Evolutionary conservation across 2,888 invertebrate genomes (phyloP), one percentile per base, ranked within the genome.

Genomic region (Tiliacea aurago): DNA sequence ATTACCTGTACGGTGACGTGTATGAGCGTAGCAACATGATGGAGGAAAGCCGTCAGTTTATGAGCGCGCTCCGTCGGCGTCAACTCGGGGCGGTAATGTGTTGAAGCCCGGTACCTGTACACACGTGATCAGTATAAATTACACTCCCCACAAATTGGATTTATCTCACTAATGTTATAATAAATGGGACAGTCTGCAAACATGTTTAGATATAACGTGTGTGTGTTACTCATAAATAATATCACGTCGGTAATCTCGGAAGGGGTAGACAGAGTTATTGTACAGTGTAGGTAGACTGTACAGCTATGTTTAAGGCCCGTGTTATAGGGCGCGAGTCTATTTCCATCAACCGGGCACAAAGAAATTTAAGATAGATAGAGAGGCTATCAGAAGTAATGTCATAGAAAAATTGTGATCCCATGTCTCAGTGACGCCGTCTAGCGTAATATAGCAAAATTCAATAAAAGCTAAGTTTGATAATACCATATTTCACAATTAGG

Each of bases 1-100:
- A n/a, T 78, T 92, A 98, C 98, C 97, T 98, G 98, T 74, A 99
- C 98, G 63, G 98, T 98, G 80, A 97, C 97, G 88, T 98, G 98
- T 84, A 99, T 98, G 90, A 99, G 97, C 88, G 98, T 98, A 15
- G 99, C 98, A 63, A 99, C 99, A 92, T 99, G 98, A 88, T 98
- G 99, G 80, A 99, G 95, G 91, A 99, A 98, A 70, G 98, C 97
- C 4, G 99, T 99, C 76, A 99, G 96, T 90, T 98, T 98, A 91
- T 99, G 98, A 4, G 99, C 99, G 74, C 99, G 97, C 93, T 99
- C 99, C 61, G 98, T 98, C 41, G 99, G 99, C 84, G 98, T 98
- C 70, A 99, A 96, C 92, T 99, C 99, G 37, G 99, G 99, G 89
- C 99, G 97, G 95, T 99, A 99, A 93, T 99, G 99, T 0, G 99